Percentiles rank a stretch among this genome's conserved stretches.
Evolutionary conservation across 2,113 vertebrate species (phyloP).

Genomic region (Pelodiscus sinensis): DNA sequence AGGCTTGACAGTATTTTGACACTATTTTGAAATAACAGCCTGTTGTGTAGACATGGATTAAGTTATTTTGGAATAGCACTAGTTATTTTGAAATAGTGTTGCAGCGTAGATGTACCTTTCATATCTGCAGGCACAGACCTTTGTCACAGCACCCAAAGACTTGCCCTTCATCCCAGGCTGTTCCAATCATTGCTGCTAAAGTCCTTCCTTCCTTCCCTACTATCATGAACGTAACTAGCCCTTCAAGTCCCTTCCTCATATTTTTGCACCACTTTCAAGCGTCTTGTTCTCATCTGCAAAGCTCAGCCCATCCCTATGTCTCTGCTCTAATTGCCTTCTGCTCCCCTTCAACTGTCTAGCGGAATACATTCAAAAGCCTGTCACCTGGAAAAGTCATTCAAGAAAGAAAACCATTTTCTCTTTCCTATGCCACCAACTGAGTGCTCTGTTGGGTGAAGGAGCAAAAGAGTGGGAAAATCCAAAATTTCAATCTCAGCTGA

Average conservation of each 20-base stretch:
- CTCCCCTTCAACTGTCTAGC: not conserved
- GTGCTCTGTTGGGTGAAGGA: not conserved
- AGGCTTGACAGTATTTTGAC: too few species aligned
- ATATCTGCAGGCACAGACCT: not conserved
- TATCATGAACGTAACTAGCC: not conserved
- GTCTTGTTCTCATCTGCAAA: not conserved
- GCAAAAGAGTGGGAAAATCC: not conserved
- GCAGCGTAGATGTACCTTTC: too few species aligned
- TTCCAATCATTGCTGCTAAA: not conserved
- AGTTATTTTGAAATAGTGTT: too few species aligned
- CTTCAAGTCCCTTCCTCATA: not conserved
- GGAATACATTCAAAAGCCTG: rapidly evolving
- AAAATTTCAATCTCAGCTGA: not conserved
- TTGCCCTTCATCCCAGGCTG: not conserved
- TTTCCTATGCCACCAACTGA: not conserved
- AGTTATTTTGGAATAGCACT: too few species aligned
- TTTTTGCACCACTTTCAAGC: not conserved
- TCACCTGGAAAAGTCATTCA: not conserved
- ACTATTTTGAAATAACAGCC: too few species aligned
- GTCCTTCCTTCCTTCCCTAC: not conserved
- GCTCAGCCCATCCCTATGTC: not conserved
- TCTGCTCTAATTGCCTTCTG: not conserved
- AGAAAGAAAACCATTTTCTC: not conserved
- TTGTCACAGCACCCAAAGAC: not conserved
- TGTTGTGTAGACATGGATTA: too few species aligned